A percentile compares a stretch with the other conserved stretches of the same genome.
Conservation (phyloP, 1,140 invertebrate species). For the Steinernema feltiae region DNA sequence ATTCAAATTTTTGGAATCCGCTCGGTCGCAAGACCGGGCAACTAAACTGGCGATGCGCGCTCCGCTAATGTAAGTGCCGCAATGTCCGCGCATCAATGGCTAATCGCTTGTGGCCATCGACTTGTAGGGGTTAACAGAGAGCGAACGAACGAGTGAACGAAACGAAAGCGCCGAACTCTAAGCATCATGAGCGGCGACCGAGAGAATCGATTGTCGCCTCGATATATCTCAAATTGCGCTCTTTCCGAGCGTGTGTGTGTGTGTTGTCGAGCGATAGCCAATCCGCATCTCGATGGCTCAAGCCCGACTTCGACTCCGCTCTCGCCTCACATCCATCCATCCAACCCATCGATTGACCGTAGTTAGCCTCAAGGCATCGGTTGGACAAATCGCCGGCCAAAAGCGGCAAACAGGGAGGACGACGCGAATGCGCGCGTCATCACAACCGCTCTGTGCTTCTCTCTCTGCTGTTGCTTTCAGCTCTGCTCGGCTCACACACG, state of each 20-base stretch:
- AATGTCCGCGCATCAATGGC: no score
- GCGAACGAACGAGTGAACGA: background rate
- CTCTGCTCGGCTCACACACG: background rate
- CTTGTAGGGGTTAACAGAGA: no score
- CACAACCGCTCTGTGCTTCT: background rate
- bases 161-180: background rate
- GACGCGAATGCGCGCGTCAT: background rate
- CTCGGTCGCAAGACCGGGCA: no score
- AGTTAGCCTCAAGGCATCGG: background rate
- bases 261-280: background rate
- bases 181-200: background rate
- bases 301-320: background rate
- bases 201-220: background rate
- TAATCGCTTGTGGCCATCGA: no score
- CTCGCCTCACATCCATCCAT: background rate
- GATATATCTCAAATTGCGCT: slow-evolving; percentile 9
- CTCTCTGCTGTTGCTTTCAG: no score
- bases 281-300: background rate
- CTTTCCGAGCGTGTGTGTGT: background rate
- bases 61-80: no score
- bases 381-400: slow-evolving; percentile 2
- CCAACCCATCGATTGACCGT: background rate
- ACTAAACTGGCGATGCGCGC: no score
- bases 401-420: slow-evolving; percentile 7
- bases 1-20: no score